Evolutionary conservation across 2,797 vertebrate species (phyloP).

Genomic region (Lemur catta): DNA sequence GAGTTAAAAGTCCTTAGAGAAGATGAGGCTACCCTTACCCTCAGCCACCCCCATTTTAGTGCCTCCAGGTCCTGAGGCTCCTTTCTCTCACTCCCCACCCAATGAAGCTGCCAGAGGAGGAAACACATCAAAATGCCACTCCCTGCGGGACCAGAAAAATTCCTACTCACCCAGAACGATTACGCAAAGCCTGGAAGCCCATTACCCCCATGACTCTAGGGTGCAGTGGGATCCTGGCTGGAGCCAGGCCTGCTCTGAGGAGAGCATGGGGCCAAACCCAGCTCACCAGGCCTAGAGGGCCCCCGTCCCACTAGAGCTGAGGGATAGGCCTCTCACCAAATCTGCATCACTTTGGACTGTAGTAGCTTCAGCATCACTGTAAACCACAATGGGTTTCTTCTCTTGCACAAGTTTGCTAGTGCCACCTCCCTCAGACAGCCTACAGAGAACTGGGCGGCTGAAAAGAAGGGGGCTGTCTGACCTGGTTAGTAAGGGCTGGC

Average conservation of each 20-base stretch:
- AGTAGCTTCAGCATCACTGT: neutral
- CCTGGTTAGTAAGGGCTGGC: neutral
- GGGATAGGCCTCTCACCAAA: neutral
- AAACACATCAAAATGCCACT: neutral
- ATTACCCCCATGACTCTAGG: neutral
- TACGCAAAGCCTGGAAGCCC: neutral
- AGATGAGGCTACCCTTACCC: neutral
- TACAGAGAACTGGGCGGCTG: neutral
- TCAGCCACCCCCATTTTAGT: neutral
- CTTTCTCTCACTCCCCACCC: neutral
- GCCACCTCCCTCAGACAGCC: neutral
- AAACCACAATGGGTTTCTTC: neutral
- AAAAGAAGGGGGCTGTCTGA: neutral
- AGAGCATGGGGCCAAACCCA: neutral
- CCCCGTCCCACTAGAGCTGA: neutral
- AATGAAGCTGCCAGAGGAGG: constrained; percentile 5
- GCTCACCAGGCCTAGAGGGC: neutral
- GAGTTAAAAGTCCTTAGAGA: neutral
- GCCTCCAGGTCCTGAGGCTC: neutral
- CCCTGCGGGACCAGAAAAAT: neutral
- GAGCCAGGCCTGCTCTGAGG: neutral
- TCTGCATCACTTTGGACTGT: neutral
- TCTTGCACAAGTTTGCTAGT: neutral
- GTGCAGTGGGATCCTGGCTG: neutral
- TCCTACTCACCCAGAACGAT: neutral